Percentiles rank a stretch among this genome's conserved stretches.
Evolutionary conservation across 1,140 invertebrate species (phyloP).

Genomic region (Subanguina moxae): DNA sequence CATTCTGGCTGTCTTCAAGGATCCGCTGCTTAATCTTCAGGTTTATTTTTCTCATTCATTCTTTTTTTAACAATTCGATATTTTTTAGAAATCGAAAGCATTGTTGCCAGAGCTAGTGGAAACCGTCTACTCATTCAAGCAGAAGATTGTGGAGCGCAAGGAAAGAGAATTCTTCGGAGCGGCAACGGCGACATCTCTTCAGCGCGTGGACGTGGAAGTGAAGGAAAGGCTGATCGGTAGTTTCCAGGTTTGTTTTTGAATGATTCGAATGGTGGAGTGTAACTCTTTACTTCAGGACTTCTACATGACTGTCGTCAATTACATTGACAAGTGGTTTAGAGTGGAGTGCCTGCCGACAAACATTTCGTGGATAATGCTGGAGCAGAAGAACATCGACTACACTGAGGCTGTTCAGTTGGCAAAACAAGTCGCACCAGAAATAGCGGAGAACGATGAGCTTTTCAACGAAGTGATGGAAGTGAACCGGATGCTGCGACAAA

Average conservation of each 20-base stretch:
- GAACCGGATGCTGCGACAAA: background rate
- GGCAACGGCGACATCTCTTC: too few relatives aligned
- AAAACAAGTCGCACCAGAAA: constrained; percentile 7
- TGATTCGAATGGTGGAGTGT: background rate
- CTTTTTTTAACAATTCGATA: too few relatives aligned
- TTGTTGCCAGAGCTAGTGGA: background rate
- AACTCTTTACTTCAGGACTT: constrained; percentile 10
- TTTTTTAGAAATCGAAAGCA: background rate
- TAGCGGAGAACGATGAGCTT: constrained; percentile 4
- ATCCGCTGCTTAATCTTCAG: too few relatives aligned
- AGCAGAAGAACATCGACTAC: constrained; percentile 8
- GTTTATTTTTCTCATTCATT: too few relatives aligned
- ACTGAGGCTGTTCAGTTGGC: background rate
- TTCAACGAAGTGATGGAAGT: constrained; percentile 1
- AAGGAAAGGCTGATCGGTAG: background rate
- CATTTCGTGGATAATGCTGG: constrained; percentile 11
- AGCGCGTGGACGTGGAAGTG: too few relatives aligned
- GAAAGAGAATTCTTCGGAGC: background rate
- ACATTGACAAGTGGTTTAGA: constrained; percentile 19
- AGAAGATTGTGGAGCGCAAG: background rate
- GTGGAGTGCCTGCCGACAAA: constrained; percentile 4
- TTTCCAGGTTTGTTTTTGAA: constrained; percentile 14
- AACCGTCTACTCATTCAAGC: background rate
- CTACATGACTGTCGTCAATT: constrained; percentile 11
- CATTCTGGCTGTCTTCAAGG: too few relatives aligned